Conservation (phyloP, 2,113 vertebrate genomes). For the Cyprinodon brontotheroides region DNA sequence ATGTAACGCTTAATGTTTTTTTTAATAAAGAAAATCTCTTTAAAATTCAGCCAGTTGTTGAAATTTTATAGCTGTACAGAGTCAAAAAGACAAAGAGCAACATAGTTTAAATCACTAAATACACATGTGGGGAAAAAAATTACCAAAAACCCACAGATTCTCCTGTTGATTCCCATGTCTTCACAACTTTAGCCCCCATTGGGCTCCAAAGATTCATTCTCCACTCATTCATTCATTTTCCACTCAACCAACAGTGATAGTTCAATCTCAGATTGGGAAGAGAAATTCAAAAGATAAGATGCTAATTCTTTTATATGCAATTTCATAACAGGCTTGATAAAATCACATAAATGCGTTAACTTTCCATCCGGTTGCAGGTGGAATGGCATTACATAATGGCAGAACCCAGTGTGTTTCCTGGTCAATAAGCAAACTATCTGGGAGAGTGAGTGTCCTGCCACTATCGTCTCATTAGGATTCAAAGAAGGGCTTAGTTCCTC, state of each 20-base stretch:
- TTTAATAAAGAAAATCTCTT: too few species aligned
- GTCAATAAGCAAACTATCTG: slow-evolving; percentile 34
- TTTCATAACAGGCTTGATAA: neutral
- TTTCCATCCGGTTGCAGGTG: slow-evolving; percentile 16
- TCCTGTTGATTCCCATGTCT: neutral
- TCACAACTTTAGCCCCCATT: too few species aligned
- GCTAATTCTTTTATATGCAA: neutral
- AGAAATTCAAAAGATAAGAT: slow-evolving; percentile 43
- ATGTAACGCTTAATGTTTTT: too few species aligned
- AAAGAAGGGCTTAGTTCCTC: slow-evolving; percentile 38
- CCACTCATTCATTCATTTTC: neutral
- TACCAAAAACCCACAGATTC: neutral
- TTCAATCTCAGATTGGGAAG: neutral
- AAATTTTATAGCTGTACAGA: neutral
- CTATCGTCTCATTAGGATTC: slow-evolving; percentile 59
- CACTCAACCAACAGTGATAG: too few species aligned
- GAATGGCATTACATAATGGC: slow-evolving; percentile 4
- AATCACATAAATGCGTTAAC: neutral
- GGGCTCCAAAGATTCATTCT: neutral
- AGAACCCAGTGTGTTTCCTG: slow-evolving; percentile 41
- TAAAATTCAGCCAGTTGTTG: too few species aligned
- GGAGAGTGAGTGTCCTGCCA: slow-evolving; percentile 16
- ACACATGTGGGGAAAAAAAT: neutral
- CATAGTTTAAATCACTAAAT: neutral
- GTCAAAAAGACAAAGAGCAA: neutral